These are phyloP conservation scores for Penaeus indicus DNA, from an alignment of 1,140 invertebrate species.

Conservation along the genomic window DNA sequence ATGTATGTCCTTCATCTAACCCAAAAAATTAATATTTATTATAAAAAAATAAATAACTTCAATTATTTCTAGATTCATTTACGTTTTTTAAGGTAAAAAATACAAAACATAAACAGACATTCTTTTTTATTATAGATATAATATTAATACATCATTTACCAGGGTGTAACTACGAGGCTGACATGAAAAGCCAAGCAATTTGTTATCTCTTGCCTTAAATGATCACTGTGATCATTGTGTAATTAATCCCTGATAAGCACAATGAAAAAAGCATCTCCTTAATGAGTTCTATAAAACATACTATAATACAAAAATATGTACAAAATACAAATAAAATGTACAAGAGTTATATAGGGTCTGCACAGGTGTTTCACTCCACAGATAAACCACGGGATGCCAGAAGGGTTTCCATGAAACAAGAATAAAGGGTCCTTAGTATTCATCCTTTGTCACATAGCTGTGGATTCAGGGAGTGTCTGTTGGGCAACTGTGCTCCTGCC, in stretches of 20 bases:
- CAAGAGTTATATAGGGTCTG: constrained; percentile 57
- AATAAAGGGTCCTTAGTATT: too few relatives aligned
- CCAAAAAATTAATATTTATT: too few relatives aligned
- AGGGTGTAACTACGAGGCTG: constrained; percentile 60
- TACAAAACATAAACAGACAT: constrained; percentile 24
- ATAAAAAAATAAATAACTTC: too few relatives aligned
- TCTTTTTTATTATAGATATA: constrained; percentile 57
- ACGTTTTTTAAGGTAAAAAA: too few relatives aligned
- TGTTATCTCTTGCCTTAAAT: constrained; percentile 44
- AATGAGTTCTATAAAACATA: constrained; percentile 61
- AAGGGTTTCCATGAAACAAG: too few relatives aligned
- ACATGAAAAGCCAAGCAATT: constrained; percentile 61
- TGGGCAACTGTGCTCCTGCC: too few relatives aligned
- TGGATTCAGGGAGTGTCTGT: too few relatives aligned
- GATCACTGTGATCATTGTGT: constrained; percentile 27
- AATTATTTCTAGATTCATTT: too few relatives aligned
- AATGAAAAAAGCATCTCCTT: constrained; percentile 55
- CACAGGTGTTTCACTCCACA: constrained; percentile 31
- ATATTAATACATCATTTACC: constrained; percentile 64
- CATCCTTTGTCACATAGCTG: too few relatives aligned
- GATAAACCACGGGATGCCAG: too few relatives aligned
- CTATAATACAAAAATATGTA: constrained; percentile 63
- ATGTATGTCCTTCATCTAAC: too few relatives aligned
- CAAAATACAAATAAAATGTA: constrained; percentile 62
- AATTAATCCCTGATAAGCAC: constrained; percentile 62